Evolutionary conservation across 2,113 vertebrate species (phyloP), one percentile per base, ranked within the genome.

Genomic region (Taurulus bubalis): DNA sequence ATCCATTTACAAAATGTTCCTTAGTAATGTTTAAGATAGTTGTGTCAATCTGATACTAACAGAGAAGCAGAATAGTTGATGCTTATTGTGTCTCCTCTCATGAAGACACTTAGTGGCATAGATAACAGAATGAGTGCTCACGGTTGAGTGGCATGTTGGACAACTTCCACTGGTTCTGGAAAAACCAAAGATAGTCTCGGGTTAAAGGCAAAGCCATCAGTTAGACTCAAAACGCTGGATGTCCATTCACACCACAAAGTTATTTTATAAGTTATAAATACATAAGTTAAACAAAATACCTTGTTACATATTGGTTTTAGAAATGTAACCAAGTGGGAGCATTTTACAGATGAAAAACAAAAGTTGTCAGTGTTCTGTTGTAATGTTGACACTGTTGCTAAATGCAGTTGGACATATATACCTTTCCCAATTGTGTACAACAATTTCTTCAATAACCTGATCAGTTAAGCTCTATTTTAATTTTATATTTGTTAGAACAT

Each of bases 121-220:
- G 45, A 85, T 74, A 62, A 71, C 51, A 64, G 22, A 22, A n/a
- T 56, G 42, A 38, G 69, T 77, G 78, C 24, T 71, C 1, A n/a
- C 45, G 55, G 56, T 84, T 80, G 75, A 77, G 66, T 75, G 38
- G 60, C 7, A 26, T 5, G 4, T 47, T 68, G 58, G 38, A 81
- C 59, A 26, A 71, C 42, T 42, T 76, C 70, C 51, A 56, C 24
- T 36, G 16, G 51, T 56, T 71, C 70, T 28, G n/a, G n/a, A n/a
- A n/a, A n/a, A n/a, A 60, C 32, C 6, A 81, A 59, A 79, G 40
- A 84, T 24, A 60, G 36, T 72, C 24, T 14, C 24, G 14, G 55
- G 40, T 70, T 62, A 67, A 66, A 49, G 84, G 84, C 38, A 47
- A 55, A 71, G 20, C 32, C 71, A 65, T 85, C 26, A 73, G 34